Base-by-base conservation (phyloP, 1,140 invertebrate species). In the Zaprionus tsacasi region DNA sequence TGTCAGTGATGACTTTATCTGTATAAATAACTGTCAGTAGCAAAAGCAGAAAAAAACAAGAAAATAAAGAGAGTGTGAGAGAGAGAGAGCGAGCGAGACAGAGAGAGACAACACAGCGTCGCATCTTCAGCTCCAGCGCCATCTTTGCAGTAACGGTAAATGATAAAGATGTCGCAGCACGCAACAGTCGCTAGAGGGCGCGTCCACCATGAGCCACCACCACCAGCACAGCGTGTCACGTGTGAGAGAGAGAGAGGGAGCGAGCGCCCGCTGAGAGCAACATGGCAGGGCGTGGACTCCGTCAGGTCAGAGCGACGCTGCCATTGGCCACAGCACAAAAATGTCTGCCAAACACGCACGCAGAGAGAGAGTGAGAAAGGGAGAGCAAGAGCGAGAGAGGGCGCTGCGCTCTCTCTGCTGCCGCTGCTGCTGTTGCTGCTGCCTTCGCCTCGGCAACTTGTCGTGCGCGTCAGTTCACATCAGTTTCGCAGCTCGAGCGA, bases 1-100 rank as follows among this genome's bases (percentile, higher is more conserved):
- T 85, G 81, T 76, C 85, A 85, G 85, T 89, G 85, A 89, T 89
- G 85, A 89, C 85, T 89, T 89, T 89, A 89, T 89, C 85, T 89
- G 85, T 89, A 89, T 83, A 89, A 89, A 89, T 89, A 89, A 89
- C 85, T 89, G 85, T 85, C 86, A 88, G 78, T 38, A 69, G 60
- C 48, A 61, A 79, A 70, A 72, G 40, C 38, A 50, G 55, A 63
- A 58, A 69, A 52, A 66, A 54, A 64, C 59, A 72, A 69, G 21
- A 50, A 54, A 73, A 65, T n/a, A 36, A 57, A 25, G 58, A 52
- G 30, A 68, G 15, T 65, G 55, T 13, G 48, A 65, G 17, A 48
- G 54, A 66, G 15, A 50, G 15, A 43, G 45, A 30, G 33, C 52
- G 17, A 67, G 30, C 35, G 36, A 50, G 38, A 58, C 48, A 12